Conservation (phyloP, 2,797 vertebrate genomes). For the Coendou prehensilis region DNA sequence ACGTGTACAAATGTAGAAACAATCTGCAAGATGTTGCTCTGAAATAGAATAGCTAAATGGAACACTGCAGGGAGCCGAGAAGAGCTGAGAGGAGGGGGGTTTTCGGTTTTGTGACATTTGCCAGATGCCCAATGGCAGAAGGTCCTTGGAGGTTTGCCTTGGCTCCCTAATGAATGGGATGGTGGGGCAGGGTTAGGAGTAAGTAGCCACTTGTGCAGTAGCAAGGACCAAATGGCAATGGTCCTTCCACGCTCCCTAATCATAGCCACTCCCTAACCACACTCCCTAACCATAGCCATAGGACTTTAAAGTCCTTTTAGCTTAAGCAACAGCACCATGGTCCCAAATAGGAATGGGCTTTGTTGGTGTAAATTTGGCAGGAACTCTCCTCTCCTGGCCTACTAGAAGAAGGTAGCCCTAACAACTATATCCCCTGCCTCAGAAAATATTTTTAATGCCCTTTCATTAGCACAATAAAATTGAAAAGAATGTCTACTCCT, state of each 20-base stretch:
- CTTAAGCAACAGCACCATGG: background rate
- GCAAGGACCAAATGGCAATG: background rate
- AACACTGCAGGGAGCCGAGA: background rate
- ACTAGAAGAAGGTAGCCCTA: background rate
- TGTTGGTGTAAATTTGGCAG: background rate
- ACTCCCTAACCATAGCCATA: background rate
- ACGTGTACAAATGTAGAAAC: background rate
- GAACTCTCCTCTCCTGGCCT: background rate
- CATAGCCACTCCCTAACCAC: background rate
- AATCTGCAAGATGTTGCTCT: background rate
- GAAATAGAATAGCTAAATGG: background rate
- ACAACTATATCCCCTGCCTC: background rate
- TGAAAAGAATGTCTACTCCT: background rate
- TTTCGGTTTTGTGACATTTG: background rate
- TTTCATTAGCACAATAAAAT: background rate
- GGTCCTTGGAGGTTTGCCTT: background rate
- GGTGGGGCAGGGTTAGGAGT: too few relatives aligned
- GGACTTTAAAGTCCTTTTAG: background rate
- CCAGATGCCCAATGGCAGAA: background rate
- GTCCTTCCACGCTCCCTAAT: background rate
- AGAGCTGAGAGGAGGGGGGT: background rate
- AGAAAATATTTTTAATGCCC: background rate
- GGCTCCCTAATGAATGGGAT: background rate
- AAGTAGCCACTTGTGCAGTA: background rate
- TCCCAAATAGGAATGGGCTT: background rate